Conservation (phyloP, 2,113 vertebrate species). For the Apistogramma diplotaenia region DNA sequence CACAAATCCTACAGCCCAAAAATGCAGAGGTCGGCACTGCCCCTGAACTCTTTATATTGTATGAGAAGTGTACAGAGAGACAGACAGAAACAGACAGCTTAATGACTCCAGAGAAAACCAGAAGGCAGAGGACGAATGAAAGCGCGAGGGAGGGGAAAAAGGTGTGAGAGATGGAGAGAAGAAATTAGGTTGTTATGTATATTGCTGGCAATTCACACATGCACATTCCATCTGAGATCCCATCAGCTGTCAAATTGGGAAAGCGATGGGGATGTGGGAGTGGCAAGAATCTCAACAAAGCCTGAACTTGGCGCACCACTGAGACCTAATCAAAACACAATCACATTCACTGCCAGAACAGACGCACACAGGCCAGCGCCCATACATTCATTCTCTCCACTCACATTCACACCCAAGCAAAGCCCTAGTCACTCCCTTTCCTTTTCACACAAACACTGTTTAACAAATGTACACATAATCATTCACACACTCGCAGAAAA, state of each 20-base stretch:
- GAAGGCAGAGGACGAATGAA: slow-evolving; percentile 30
- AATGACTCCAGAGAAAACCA: slow-evolving; percentile 38
- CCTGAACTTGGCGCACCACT: slow-evolving; percentile 62
- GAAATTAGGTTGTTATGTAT: slow-evolving; percentile 77
- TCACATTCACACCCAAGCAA: slow-evolving; percentile 50
- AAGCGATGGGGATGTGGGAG: slow-evolving; percentile 72
- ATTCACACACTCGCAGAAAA: slow-evolving; percentile 51
- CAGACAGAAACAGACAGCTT: slow-evolving; percentile 15
- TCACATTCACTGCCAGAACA: slow-evolving; percentile 69
- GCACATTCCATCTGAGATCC: slow-evolving; percentile 76
- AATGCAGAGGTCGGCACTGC: slow-evolving; percentile 10
- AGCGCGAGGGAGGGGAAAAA: slow-evolving; percentile 26
- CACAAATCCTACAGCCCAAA: slow-evolving; percentile 15
- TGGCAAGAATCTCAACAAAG: slow-evolving; percentile 70
- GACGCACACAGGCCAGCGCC: slow-evolving; percentile 38
- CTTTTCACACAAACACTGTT: slow-evolving; percentile 50
- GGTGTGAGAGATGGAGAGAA: slow-evolving; percentile 53
- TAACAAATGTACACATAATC: slow-evolving; percentile 61
- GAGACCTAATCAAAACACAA: slow-evolving; percentile 80
- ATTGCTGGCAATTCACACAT: slow-evolving; percentile 73
- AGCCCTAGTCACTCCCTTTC: slow-evolving; percentile 23
- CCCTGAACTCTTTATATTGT: slow-evolving; percentile 28
- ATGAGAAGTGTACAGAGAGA: slow-evolving; percentile 14
- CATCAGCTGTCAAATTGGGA: slow-evolving; percentile 80
- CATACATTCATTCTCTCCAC: slow-evolving; percentile 41